Evolutionary conservation across 35 echinoderm and acorn worm species (phyloP).

Genomic region (Apostichopus parvimensis): DNA sequence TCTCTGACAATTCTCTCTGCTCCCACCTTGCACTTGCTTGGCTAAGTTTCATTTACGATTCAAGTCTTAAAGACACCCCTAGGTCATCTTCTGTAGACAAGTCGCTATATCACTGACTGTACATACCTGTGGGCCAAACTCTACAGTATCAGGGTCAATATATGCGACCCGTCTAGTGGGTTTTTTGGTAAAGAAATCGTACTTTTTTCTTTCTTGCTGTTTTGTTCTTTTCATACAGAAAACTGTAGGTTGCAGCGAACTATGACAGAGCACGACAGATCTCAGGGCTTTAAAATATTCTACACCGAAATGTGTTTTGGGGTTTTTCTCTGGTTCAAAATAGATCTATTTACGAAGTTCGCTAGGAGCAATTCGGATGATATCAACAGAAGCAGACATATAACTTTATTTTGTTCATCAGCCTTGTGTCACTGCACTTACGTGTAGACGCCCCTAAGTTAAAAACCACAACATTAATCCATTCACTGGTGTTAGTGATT

Average conservation of each 20-base stretch:
- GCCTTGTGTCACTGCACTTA: neutral
- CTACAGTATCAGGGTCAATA: neutral
- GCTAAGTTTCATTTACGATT: neutral
- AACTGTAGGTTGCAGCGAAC: neutral
- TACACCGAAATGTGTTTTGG: neutral
- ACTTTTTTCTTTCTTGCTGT: too few species aligned
- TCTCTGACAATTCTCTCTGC: neutral
- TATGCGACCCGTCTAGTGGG: neutral
- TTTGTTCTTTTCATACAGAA: too few species aligned
- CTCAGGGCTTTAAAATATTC: neutral
- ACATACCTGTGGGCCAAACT: neutral
- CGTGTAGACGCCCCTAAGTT: too few species aligned
- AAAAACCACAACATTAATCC: too few species aligned
- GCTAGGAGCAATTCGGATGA: neutral
- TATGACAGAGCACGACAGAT: neutral
- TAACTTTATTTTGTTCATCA: neutral
- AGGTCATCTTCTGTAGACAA: neutral
- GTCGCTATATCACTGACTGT: neutral
- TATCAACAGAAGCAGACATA: neutral
- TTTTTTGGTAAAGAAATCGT: too few species aligned
- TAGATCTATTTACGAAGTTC: neutral
- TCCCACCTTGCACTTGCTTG: neutral
- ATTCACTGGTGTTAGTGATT: too few species aligned
- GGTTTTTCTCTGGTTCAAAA: neutral
- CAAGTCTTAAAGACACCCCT: neutral